Percentiles rank a stretch among this genome's conserved stretches.
These are phyloP conservation scores for Urosaurus nigricauda DNA, from an alignment of 2,797 vertebrate species.

Conservation along the genomic window DNA sequence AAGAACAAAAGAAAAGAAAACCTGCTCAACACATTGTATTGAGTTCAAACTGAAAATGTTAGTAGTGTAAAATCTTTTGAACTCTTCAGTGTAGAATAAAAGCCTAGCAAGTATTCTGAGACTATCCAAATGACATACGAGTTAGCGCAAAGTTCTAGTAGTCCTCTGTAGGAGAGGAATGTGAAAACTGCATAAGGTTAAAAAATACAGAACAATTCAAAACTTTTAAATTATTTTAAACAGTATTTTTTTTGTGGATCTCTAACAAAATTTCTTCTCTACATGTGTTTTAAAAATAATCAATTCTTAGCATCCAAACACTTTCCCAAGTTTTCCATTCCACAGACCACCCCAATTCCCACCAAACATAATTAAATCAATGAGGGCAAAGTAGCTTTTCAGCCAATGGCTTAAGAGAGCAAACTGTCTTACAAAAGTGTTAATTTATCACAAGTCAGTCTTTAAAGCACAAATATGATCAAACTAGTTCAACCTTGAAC, in stretches of 20 bases:
- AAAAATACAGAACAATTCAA: conserved; percentile 81
- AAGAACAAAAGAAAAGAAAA: background rate
- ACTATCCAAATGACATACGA: background rate
- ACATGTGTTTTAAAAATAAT: conserved; percentile 77
- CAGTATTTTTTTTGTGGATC: conserved; percentile 65
- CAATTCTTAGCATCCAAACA: conserved; percentile 69
- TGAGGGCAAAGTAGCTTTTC: conserved; percentile 53
- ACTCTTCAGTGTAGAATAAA: conserved; percentile 35
- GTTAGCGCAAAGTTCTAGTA: conserved; percentile 31
- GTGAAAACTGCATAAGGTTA: conserved; percentile 68
- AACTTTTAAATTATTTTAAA: conserved; percentile 80
- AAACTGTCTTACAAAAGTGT: conserved; percentile 60
- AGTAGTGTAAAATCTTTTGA: conserved; percentile 33
- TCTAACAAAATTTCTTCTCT: conserved; percentile 74
- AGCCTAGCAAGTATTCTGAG: background rate
- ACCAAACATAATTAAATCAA: conserved; percentile 71
- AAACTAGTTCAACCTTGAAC: conserved; percentile 58
- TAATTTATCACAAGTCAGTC: conserved; percentile 43
- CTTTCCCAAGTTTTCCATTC: conserved; percentile 60
- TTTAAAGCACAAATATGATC: conserved; percentile 55
- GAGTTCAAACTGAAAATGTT: conserved; percentile 6
- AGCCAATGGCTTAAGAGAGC: conserved; percentile 68
- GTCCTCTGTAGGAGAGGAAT: conserved; percentile 59
- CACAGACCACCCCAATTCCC: conserved; percentile 52
- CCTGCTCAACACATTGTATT: background rate